These are phyloP conservation scores for Eulithis testata DNA, from an alignment of 2,888 invertebrate species.

Conservation along the genomic window DNA sequence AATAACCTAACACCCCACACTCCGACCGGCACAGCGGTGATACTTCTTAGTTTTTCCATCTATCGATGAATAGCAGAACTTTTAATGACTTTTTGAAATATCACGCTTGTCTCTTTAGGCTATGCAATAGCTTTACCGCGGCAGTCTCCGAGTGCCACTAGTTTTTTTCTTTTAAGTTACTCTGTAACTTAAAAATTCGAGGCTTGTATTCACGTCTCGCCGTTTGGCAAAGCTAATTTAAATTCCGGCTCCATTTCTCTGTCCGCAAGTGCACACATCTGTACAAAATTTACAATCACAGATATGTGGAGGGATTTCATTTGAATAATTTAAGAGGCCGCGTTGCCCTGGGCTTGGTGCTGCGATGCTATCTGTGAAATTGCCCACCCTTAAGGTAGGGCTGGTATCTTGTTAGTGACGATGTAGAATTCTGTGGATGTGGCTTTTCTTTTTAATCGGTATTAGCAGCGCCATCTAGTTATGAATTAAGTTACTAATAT, in stretches of 20 bases:
- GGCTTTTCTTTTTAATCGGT: constrained; percentile 12
- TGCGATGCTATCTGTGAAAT: constrained; percentile 72
- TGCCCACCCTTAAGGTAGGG: constrained; percentile 62
- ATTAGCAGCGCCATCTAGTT: too few relatives aligned
- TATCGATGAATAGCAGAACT: too few relatives aligned
- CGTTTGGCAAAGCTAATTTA: constrained; percentile 16
- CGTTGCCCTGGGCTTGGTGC: constrained; percentile 51
- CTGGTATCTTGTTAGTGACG: constrained; percentile 38
- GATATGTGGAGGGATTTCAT: constrained; percentile 74
- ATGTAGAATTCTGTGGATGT: constrained; percentile 40
- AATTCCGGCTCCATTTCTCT: constrained; percentile 31
- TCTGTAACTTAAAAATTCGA: too few relatives aligned
- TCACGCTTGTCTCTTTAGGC: too few relatives aligned
- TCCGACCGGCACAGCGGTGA: too few relatives aligned
- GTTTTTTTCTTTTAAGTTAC: too few relatives aligned
- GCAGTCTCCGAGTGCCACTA: too few relatives aligned
- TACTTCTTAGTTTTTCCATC: too few relatives aligned
- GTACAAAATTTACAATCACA: constrained; percentile 75
- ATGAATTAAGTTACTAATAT: too few relatives aligned
- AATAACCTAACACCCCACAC: too few relatives aligned
- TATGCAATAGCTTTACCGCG: too few relatives aligned
- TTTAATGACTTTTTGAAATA: too few relatives aligned
- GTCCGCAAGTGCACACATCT: constrained; percentile 56
- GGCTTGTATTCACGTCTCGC: neutral
- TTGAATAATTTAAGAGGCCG: constrained; percentile 77